Evolutionary conservation across 1,140 invertebrate species (phyloP).

Genomic region (Choristoneura fumiferana): DNA sequence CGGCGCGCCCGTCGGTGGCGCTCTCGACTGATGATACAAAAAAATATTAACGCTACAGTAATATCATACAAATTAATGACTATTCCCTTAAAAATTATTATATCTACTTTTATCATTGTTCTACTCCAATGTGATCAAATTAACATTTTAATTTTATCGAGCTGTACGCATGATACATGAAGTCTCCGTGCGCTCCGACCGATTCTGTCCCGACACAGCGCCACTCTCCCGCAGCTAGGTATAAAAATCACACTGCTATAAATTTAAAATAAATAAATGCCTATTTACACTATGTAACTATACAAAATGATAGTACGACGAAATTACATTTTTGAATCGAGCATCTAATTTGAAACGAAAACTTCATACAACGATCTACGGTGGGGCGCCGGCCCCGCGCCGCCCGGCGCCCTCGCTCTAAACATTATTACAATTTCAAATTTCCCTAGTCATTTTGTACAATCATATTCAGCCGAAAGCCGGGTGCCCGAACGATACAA

Average conservation of each 20-base stretch:
- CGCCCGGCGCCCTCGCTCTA: constrained; percentile 41
- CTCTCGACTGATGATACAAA: constrained; percentile 73
- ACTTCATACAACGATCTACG: constrained; percentile 63
- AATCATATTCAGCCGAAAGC: constrained; percentile 70
- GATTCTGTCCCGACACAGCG: constrained; percentile 49
- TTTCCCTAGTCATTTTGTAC: constrained; percentile 71
- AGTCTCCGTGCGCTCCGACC: constrained; percentile 56
- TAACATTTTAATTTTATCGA: constrained; percentile 54
- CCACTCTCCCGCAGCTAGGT: constrained; percentile 71
- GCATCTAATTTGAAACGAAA: constrained; percentile 68
- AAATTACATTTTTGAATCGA: constrained; percentile 70
- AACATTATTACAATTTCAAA: constrained; percentile 59
- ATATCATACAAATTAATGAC: constrained; percentile 79
- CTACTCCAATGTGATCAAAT: constrained; percentile 72
- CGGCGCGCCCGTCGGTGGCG: constrained; percentile 29
- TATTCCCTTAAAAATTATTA: constrained; percentile 77
- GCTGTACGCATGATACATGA: constrained; percentile 53
- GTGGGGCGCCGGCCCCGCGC: constrained; percentile 29
- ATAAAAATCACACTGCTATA: constrained; percentile 75
- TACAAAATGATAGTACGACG: constrained; percentile 76
- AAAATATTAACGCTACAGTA: constrained; percentile 74
- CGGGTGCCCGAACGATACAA: constrained; percentile 67
- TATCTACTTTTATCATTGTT: constrained; percentile 74
- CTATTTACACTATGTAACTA: constrained; percentile 78
- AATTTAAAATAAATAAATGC: constrained; percentile 79